phyloP scores from a whole-genome alignment of 2,888 invertebrate genomes.

The Baccha elongata region DNA sequence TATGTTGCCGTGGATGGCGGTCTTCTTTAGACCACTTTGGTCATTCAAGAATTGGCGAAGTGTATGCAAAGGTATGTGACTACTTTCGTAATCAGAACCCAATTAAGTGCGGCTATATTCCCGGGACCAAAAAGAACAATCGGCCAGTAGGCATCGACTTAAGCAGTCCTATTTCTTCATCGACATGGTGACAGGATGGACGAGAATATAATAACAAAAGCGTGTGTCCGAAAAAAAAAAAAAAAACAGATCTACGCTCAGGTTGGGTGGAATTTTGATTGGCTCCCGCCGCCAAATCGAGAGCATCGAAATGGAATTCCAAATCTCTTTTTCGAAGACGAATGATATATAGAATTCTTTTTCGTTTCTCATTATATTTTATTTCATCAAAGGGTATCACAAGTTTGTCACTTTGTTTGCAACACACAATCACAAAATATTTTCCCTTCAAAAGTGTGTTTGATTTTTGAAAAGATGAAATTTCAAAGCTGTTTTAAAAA shows the following conservation, averaged over 20 bases:
- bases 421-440: too few relatives aligned
- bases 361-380: constrained; percentile 58
- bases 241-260: constrained; percentile 34
- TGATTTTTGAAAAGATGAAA: too few relatives aligned
- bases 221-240: constrained; percentile 47
- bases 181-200: constrained; percentile 58
- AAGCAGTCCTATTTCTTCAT: constrained; percentile 70
- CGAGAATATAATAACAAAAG: constrained; percentile 66
- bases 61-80: constrained; percentile 72
- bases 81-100: constrained; percentile 72
- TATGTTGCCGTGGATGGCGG: background rate
- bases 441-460: too few relatives aligned
- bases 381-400: constrained; percentile 9
- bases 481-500: too few relatives aligned
- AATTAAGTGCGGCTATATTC: constrained; percentile 56
- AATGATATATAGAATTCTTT: constrained; percentile 69
- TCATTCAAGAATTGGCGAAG: background rate
- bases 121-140: constrained; percentile 43
- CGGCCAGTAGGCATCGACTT: constrained; percentile 29
- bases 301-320: constrained; percentile 71
- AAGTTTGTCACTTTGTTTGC: background rate
- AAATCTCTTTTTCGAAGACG: constrained; percentile 17
- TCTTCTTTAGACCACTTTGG: constrained; percentile 8
- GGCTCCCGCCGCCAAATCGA: constrained; percentile 66
- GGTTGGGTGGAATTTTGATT: constrained; percentile 69